phyloP scores from a whole-genome alignment of 2,113 vertebrate genomes.

The Leucopsar rothschildi region DNA sequence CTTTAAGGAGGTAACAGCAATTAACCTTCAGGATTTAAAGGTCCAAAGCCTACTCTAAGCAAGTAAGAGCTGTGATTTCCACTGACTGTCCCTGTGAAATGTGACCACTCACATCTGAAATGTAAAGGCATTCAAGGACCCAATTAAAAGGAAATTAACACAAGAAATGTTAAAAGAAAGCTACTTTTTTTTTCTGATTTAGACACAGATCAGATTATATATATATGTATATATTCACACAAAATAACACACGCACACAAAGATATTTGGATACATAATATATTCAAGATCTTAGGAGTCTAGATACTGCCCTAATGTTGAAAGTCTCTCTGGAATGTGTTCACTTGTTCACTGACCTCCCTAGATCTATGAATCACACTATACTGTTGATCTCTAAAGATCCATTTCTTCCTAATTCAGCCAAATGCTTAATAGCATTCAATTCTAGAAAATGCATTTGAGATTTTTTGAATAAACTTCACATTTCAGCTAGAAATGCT shows the following conservation, averaged over 20 bases:
- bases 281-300: background rate
- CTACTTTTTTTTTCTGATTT: background rate
- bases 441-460: background rate
- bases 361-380: background rate
- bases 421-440: background rate
- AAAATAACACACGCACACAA: background rate
- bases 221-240: no score
- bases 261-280: background rate
- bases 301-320: background rate
- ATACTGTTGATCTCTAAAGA: background rate
- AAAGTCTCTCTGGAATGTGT: background rate
- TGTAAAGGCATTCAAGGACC: background rate
- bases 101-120: background rate
- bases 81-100: background rate
- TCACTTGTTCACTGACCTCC: background rate
- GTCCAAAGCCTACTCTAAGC: background rate
- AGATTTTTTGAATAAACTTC: background rate
- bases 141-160: background rate
- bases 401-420: background rate
- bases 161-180: background rate
- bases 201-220: background rate
- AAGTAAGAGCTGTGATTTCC: background rate
- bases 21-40: background rate
- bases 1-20: background rate
- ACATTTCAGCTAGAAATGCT: background rate